Evolutionary conservation across 2,888 invertebrate species (phyloP).

Genomic region (Ametastegia equiseti): DNA sequence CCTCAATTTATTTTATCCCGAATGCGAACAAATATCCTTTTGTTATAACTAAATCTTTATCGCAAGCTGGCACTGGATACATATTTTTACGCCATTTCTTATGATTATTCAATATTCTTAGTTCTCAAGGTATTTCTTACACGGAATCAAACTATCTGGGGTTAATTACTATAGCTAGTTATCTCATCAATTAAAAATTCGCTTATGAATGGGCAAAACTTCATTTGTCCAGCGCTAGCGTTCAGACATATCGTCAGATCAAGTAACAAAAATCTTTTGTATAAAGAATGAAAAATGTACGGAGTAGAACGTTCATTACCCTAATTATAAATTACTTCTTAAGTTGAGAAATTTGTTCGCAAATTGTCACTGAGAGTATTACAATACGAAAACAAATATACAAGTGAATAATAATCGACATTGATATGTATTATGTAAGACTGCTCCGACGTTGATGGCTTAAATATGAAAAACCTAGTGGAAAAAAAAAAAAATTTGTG

Average conservation of each 20-base stretch:
- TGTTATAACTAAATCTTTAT: not conserved
- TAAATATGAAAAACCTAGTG: constrained; percentile 5
- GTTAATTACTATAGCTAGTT: too few relatives aligned
- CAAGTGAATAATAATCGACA: constrained; percentile 24
- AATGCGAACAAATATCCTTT: constrained; percentile 13
- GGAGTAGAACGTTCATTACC: not conserved
- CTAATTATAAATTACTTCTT: not conserved
- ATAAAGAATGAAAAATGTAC: constrained; percentile 5
- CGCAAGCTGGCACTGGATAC: not conserved
- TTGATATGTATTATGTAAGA: constrained; percentile 16
- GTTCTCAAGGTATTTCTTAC: not conserved
- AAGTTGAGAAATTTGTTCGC: constrained; percentile 17
- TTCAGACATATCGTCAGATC: not conserved
- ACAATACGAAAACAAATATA: not conserved
- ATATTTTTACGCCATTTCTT: not conserved
- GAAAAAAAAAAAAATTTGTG: constrained; percentile 30
- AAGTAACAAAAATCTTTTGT: not conserved
- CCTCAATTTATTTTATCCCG: not conserved
- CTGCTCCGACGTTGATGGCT: constrained; percentile 18
- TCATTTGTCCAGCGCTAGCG: not conserved
- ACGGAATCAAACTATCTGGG: too few relatives aligned
- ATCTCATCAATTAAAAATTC: too few relatives aligned
- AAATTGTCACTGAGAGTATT: constrained; percentile 6
- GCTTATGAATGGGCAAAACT: too few relatives aligned
- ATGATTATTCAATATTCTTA: not conserved